phyloP scores from a whole-genome alignment of 2,113 vertebrate genomes.

The Mormoops blainvillei region DNA sequence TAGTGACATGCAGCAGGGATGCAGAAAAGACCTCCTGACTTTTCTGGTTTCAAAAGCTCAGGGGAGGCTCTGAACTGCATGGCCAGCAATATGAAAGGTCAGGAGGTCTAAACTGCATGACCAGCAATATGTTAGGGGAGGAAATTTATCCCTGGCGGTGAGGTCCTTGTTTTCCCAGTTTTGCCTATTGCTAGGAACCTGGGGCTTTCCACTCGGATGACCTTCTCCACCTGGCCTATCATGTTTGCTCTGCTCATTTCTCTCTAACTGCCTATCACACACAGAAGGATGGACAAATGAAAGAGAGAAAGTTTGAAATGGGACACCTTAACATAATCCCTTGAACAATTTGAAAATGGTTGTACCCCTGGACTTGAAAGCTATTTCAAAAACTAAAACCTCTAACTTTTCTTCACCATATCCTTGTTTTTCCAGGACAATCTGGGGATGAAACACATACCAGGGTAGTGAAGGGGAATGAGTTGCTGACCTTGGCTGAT shows the following conservation, averaged over 20 bases:
- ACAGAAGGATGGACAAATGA: not conserved
- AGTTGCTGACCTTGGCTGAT: not conserved
- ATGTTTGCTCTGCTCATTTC: not conserved
- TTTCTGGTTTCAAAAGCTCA: not conserved
- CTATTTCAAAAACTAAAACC: slow-evolving; percentile 3
- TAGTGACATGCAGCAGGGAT: no score
- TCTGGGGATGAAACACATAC: not conserved
- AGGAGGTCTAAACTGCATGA: not conserved
- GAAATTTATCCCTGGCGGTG: not conserved
- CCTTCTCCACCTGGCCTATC: no score
- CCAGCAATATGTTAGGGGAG: not conserved
- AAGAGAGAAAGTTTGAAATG: not conserved
- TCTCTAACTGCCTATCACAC: not conserved
- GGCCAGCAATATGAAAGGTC: not conserved
- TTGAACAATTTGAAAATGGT: not conserved
- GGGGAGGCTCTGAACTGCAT: not conserved
- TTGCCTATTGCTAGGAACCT: not conserved
- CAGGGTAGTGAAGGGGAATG: not conserved
- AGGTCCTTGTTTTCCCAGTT: not conserved
- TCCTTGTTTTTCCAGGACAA: not conserved
- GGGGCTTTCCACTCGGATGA: not conserved
- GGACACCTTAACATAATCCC: not conserved
- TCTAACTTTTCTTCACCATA: not conserved
- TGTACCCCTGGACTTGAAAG: not conserved
- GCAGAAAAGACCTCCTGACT: no score